phyloP scores from a whole-genome alignment of 2,113 vertebrate genomes.

The Vanacampus margaritifer region DNA sequence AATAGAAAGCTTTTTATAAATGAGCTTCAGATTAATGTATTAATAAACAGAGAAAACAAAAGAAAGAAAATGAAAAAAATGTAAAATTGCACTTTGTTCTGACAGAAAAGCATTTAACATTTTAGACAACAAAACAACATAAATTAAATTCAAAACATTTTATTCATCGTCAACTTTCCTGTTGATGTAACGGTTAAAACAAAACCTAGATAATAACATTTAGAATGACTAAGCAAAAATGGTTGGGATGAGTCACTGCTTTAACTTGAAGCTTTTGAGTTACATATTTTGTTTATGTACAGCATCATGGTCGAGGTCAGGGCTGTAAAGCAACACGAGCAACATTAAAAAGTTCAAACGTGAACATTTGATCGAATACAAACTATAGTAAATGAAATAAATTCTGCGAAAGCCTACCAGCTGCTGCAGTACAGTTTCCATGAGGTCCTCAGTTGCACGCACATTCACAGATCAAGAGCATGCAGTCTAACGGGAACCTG shows the following conservation, averaged over 20 bases:
- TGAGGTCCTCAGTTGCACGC: conserved; percentile 24
- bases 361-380: neutral
- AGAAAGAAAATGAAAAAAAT: neutral
- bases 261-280: neutral
- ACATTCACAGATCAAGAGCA: neutral
- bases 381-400: neutral
- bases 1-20: neutral
- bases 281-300: neutral
- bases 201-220: neutral
- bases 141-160: neutral
- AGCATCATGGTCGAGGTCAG: neutral
- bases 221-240: conserved; percentile 42
- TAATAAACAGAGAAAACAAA: neutral
- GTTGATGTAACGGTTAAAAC: neutral
- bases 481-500: conserved; percentile 11
- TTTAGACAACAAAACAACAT: neutral
- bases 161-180: neutral
- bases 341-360: no score
- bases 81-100: neutral
- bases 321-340: neutral
- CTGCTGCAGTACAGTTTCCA: conserved; percentile 55
- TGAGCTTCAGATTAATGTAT: neutral
- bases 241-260: conserved; percentile 10
- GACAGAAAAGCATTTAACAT: neutral
- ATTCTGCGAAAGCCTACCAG: conserved; percentile 54